phyloP scores from a whole-genome alignment of 2,113 vertebrate genomes.

The Percopsis transmontana region DNA sequence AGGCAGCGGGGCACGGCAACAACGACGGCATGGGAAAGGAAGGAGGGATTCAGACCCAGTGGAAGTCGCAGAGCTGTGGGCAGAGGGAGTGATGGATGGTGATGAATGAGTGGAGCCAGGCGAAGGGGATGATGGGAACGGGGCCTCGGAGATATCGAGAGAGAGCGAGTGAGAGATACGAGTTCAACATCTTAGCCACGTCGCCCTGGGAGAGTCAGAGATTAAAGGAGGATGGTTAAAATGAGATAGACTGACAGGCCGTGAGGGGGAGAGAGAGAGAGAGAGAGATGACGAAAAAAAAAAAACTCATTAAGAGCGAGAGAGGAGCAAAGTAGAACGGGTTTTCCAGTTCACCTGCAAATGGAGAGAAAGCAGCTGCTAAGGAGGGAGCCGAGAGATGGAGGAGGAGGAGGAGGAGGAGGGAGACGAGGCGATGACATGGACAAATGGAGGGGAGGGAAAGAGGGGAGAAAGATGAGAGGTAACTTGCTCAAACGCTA shows the following conservation, averaged over 20 bases:
- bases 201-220: conserved; percentile 46
- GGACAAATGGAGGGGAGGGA: too few species aligned
- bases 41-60: neutral
- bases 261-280: neutral
- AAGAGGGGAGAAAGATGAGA: conserved; percentile 4
- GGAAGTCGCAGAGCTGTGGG: too few species aligned
- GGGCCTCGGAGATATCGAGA: conserved; percentile 34
- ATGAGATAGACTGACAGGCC: conserved; percentile 37
- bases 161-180: neutral
- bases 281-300: too few species aligned
- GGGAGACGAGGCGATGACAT: too few species aligned
- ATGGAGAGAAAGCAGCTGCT: neutral
- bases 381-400: neutral
- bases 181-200: conserved; percentile 13
- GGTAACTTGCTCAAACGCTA: neutral
- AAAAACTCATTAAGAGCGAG: too few species aligned
- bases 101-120: neutral
- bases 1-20: too few species aligned
- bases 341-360: neutral
- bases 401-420: neutral
- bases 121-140: conserved; percentile 26
- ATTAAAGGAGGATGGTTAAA: conserved; percentile 49
- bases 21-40: neutral
- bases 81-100: conserved; percentile 27
- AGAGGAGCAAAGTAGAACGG: conserved; percentile 18